Evolutionary conservation across 2,888 invertebrate genomes (phyloP), one percentile per base, ranked within the genome.

Genomic region (Odontomyia ornata): DNA sequence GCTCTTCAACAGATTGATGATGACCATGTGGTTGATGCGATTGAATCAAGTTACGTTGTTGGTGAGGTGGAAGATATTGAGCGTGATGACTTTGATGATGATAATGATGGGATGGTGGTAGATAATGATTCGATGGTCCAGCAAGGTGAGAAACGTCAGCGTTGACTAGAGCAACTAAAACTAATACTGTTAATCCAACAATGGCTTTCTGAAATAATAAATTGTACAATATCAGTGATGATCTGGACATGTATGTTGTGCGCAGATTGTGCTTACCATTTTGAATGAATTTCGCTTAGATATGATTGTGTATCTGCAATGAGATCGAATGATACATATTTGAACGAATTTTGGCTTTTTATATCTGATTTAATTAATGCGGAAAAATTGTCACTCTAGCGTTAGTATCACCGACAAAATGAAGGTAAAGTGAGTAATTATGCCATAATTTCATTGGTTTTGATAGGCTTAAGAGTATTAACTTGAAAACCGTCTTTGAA

Each of bases 91-190:
- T 9, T 5, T 25, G 64, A 28, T 27, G 28, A 25, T 25, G 28
- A 25, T n/a, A n/a, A n/a, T 28, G 64, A 5, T 64, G 64, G 4
- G 18, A 7, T 28, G 30, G 64, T 28, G 64, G 28, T 23, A n/a
- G 27, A 18, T 25, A 64, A 5, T 25, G 18, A 27, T 28, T 28
- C 7, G 1, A 23, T 4, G 30, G 18, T 3, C 18, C 30, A n/a
- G 30, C 5, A 11, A 28, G 30, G 65, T 65, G 65, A n/a, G n/a
- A 65, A 28, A 65, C 43, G 30, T 65, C 43, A n/a, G 36, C 11
- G 18, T 23, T 18, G 64, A 25, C n/a, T 27, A 30, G 13, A n/a
- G 27, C 13, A 27, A 69, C 15, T 5, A 46, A 52, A 18, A 15
- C 52, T 3, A 52, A 4, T 4, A 15, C 15, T 9, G 4, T 18